These are phyloP conservation scores for Schizopygopsis pylzovi DNA, from an alignment of 2,797 vertebrate species.

Conservation along the genomic window DNA sequence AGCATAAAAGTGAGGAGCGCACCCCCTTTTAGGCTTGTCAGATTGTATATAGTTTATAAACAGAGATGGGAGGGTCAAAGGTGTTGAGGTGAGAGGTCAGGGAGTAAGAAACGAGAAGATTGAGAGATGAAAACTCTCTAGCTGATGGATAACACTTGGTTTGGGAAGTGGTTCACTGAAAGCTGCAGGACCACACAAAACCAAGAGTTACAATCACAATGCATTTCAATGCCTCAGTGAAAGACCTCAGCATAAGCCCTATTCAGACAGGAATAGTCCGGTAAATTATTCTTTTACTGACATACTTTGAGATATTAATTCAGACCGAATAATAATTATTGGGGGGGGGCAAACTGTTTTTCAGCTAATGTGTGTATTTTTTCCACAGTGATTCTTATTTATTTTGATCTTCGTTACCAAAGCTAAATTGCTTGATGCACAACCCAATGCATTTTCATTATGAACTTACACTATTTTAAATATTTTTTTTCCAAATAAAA, in stretches of 20 bases:
- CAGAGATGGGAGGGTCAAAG: conserved; percentile 77
- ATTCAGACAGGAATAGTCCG: not conserved
- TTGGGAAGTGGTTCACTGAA: conserved; percentile 56
- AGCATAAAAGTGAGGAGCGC: conserved; percentile 56
- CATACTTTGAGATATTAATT: not conserved
- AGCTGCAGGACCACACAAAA: conserved; percentile 56
- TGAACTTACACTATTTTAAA: not conserved
- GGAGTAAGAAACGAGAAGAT: conserved; percentile 55
- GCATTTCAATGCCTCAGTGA: not conserved
- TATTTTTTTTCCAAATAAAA: not conserved
- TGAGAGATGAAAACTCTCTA: conserved; percentile 62
- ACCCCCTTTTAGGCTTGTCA: conserved; percentile 65
- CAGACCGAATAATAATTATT: not conserved
- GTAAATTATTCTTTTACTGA: not conserved
- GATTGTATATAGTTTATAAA: conserved; percentile 76
- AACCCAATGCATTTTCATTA: not conserved
- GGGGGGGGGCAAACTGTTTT: too few species aligned
- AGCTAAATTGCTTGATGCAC: not conserved
- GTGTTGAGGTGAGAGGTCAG: conserved; percentile 72
- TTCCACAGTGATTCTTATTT: not conserved
- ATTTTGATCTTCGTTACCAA: not conserved
- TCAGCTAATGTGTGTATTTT: not conserved
- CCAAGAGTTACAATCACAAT: not conserved
- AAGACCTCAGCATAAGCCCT: not conserved
- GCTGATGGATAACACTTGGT: conserved; percentile 70